Base-by-base conservation (phyloP, 2,888 invertebrate genomes). In the Platerodrilus igneus region DNA sequence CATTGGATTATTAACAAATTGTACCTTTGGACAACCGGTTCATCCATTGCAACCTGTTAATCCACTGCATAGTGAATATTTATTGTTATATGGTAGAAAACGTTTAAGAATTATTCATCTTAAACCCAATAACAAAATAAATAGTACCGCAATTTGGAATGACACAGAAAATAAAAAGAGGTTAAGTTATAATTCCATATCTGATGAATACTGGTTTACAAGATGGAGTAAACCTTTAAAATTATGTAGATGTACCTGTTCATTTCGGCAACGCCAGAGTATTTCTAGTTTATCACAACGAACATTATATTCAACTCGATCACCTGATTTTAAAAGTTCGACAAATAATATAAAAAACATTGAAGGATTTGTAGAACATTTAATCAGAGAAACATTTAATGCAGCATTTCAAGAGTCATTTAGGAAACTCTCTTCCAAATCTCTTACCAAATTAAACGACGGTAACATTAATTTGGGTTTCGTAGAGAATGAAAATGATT, bases 181-280 rank as follows among this genome's bases (percentile, higher is more conserved):
- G 35, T 55, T 54, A 27, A 64, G 48, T 48, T 55, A 65, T 23
- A 63, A 58, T 44, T 63, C 65, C 3, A 49, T 67, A 22, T 58
- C 67, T 13, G 72, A 70, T 47, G 71, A 71, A 44, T 72, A 72
- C 47, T 72, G 71, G 71, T 72, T 72, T 52, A 67, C 66, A 9
- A 63, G 67, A 50, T 69, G 69, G 68, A 69, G 65, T 47, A 62
- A 64, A 45, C 68, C 69, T 14, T 56, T 69, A 11, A 62, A 63
- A 53, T 55, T 60, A 22, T 64, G 63, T 17, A 57, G 53, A 48
- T 67, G 69, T 52, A 64, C 60, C 47, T 68, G 69, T 51, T 69
- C 69, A 9, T 68, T 69, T 46, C 55, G 67, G 35, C 60, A 62
- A 51, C 68, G 68, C 2, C 53, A 64, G 41, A 52, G 65, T 37